Base-by-base conservation (phyloP, 1,140 invertebrate species). In the Sitobion miscanthi region DNA sequence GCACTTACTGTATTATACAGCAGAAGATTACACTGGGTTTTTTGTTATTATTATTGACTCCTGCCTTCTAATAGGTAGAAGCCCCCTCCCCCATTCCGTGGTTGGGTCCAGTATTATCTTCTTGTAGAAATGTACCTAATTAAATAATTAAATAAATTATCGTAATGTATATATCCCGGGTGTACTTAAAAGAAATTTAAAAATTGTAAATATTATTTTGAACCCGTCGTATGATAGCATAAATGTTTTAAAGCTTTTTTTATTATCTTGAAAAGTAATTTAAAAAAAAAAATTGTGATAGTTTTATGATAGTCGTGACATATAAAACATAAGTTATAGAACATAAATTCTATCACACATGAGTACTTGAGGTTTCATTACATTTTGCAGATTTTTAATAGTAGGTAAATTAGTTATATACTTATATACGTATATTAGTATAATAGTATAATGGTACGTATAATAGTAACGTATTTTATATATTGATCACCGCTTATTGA, bases 251-350 rank as follows among this genome's bases (percentile, higher is more conserved):
- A 77, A 77, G 30, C 30, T 77, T 77, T 77, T 38, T 77, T 77
- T 77, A 77, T 77, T n/a, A 77, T n/a, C 62, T n/a, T 77, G 11
- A 77, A 77, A 77, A n/a, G 62, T 77, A 77, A 69, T 69, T 69
- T 69, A 0, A 69, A 69, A n/a, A 62, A 62, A 77, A 77, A 77
- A 77, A 17, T 35, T 14, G 62, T 77, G 4, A 77, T 77, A 14
- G 62, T 77, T 77, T 35, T 17, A 77, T 17, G 30, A n/a, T 77
- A n/a, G 14, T 77, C 62, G n/a, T 77, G 62, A 20, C n/a, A n/a
- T 35, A 77, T 17, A n/a, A 4, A 77, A 77, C n/a, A 77, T 77
- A 77, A 77, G n/a, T 77, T 77, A 77, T 77, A n/a, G 62, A 77
- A n/a, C 62, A 77, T 77, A 77, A 77, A 77, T 77, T n/a, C 30